Evolutionary conservation across 2,113 vertebrate species (phyloP).

Genomic region (Girardinichthys multiradiatus): DNA sequence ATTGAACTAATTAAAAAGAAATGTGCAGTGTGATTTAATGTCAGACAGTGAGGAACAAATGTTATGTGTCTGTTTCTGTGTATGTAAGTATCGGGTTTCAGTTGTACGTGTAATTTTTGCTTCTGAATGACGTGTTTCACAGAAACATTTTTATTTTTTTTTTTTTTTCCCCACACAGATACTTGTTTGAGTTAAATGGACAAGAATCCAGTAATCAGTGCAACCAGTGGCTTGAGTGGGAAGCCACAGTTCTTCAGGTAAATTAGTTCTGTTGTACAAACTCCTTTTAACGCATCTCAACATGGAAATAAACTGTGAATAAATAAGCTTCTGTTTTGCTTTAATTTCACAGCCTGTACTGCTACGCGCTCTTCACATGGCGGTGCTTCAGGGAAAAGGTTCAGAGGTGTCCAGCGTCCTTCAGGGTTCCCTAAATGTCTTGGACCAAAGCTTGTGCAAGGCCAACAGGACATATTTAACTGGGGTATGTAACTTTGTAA

Average conservation of each 20-base stretch:
- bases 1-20: no score
- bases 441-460: conserved; percentile 83
- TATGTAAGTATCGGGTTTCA: not conserved
- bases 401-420: conserved; percentile 76
- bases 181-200: conserved; percentile 85
- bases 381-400: conserved; percentile 84
- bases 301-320: conserved; percentile 8
- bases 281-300: conserved; percentile 5
- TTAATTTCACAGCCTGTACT: conserved; percentile 79
- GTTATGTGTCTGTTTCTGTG: no score
- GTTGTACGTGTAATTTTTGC: not conserved
- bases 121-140: not conserved
- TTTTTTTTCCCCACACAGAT: conserved; percentile 71
- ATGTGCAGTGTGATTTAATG: no score
- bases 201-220: conserved; percentile 79
- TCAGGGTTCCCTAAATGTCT: conserved; percentile 72
- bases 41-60: no score
- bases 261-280: conserved; percentile 17
- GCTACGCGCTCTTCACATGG: conserved; percentile 79
- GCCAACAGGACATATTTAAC: conserved; percentile 78
- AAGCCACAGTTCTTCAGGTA: conserved; percentile 89
- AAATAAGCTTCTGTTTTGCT: conserved; percentile 23
- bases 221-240: conserved; percentile 94
- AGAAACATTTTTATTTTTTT: not conserved
- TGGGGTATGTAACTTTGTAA: conserved; percentile 72